phyloP scores from a whole-genome alignment of 2,888 invertebrate genomes.

The Drosophila tripunctata region DNA sequence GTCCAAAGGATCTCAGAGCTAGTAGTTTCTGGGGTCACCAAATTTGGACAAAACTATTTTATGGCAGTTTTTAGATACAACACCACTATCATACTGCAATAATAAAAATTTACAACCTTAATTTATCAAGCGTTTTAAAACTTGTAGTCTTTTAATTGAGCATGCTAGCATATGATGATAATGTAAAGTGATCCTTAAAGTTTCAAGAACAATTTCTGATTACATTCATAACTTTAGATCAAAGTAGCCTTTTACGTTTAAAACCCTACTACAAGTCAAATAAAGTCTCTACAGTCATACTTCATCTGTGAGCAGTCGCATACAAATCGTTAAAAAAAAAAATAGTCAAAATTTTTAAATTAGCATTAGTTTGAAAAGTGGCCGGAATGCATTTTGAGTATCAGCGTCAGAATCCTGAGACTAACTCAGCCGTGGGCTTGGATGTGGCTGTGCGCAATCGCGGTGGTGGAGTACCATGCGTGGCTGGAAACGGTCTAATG shows the following conservation, averaged over 20 bases:
- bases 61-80: too few relatives aligned
- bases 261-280: not conserved
- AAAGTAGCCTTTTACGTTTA: not conserved
- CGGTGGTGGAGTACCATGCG: constrained; percentile 44
- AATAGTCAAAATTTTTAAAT: constrained; percentile 39
- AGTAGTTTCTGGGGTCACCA: too few relatives aligned
- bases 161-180: too few relatives aligned
- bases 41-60: too few relatives aligned
- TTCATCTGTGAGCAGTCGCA: constrained; percentile 1
- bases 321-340: constrained; percentile 23
- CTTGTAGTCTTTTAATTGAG: too few relatives aligned
- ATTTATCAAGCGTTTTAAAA: too few relatives aligned
- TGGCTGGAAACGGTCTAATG: constrained; percentile 12
- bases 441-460: constrained; percentile 33
- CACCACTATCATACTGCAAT: too few relatives aligned
- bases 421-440: not conserved
- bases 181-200: too few relatives aligned
- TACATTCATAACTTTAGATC: not conserved
- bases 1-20: too few relatives aligned
- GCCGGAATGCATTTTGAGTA: constrained; percentile 48
- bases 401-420: constrained; percentile 16
- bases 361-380: constrained; percentile 7
- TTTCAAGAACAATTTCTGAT: too few relatives aligned
- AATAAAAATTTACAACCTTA: too few relatives aligned
- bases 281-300: not conserved